Base-by-base conservation (phyloP, 2,797 vertebrate species). In the Synanceia verrucosa region DNA sequence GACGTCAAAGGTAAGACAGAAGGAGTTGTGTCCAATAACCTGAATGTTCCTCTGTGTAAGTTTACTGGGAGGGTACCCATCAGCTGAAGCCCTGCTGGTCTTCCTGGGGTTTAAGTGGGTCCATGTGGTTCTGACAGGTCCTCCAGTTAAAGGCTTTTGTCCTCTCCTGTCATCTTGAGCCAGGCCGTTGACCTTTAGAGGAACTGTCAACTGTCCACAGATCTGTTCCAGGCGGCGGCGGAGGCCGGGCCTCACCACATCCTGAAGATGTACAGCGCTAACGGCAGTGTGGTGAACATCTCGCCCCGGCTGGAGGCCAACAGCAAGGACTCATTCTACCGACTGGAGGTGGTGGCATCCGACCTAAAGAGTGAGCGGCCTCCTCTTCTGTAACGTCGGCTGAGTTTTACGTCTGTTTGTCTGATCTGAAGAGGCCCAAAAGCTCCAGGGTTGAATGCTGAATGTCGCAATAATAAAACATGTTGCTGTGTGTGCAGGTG, bases 181-280 rank as follows among this genome's bases (percentile, higher is more conserved):
- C 37, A 39, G 14, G 37, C 36, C 13, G 9, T 46, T 48, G 37
- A 73, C 43, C 36, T 39, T 16, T 33, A 21, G 10, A 50, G 14
- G n/a, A n/a, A n/a, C n/a, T n/a, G n/a, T n/a, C 28, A 29, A 29
- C 28, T 29, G 4, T 29, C 28, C 28, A 6, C 78, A 91, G 89
- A 88, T n/a, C 26, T 91, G 78, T 89, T 91, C 18, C 59, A 78
- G 23, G 88, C 85, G 2, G 90, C 88, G 3, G 92, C 90, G 0
- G 90, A 92, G 63, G 89, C 73, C 0, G 84, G 82, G 13, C 89
- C 92, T 16, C 73, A 90, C 23, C 87, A 92, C 86, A 88, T 91
- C 80, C 74, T 93, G 70, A 92, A 91, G 85, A 65, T 92, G 84
- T 93, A 91, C 80, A 79, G 76, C 65, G 16, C 24, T 1, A 73